Base-by-base conservation (phyloP, 1,140 invertebrate genomes). In the Zaprionus gabonicus region DNA sequence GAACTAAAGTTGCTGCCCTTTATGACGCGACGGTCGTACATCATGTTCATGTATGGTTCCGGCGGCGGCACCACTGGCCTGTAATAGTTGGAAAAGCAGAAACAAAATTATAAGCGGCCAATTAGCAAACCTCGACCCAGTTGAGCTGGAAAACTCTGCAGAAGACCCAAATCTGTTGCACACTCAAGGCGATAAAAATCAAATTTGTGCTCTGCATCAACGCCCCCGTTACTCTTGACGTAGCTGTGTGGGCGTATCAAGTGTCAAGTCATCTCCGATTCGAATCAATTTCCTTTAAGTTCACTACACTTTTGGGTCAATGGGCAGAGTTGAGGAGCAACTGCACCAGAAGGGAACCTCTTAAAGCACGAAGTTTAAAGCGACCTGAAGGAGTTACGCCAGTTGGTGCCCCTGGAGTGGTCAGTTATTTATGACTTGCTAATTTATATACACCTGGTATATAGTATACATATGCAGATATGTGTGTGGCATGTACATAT, bases 1-100 rank as follows among this genome's bases (percentile, higher is more conserved):
- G 64, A 75, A 27, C 86, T 93, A 92, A 95, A 96, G 51, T 96
- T 97, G 91, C 95, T 97, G 74, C 97, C 97, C 78, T 97, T 94
- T 71, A 96, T 95, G 70, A 98, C 95, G 72, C 97, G 94, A 84
- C 95, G 95, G 91, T 98, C 97, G 93, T 96, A 97, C 97, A 98
- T 98, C 81, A 98, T 95, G 94, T 98, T 97, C 70, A 95, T 94
- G 92, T 95, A 96, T 12, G 94, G 94, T 91, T 94, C 82, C 25
- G 81, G 76, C 49, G 91, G 91, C 51, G 81, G 85, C 60, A 82
- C 69, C 25, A 88, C 70, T 74, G 90, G 82, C 71, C 91, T 92
- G 76, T 34, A 85, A 71, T 15, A 53, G 57, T 36, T 62, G 23
- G 15, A 20, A 7, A 17, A 46, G 34, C 20, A 62, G 44, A 71